phyloP scores from a whole-genome alignment of 30 jellyfish, hydroid and myxozoan species.

The Pelagia noctiluca region DNA sequence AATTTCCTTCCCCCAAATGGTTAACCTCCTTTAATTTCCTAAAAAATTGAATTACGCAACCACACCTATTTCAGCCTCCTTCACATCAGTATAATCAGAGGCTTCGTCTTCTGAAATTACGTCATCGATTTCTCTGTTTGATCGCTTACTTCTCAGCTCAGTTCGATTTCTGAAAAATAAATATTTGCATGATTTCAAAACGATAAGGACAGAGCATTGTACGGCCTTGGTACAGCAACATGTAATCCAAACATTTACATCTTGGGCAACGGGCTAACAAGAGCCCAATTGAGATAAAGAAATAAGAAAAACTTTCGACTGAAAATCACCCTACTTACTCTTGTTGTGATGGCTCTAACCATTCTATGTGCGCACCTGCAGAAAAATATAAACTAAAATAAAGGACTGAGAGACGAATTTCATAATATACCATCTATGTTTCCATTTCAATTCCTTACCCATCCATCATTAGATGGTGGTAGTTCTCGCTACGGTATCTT shows the following conservation, averaged over 20 bases:
- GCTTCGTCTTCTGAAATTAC: conserved; percentile 45
- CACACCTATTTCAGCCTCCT: conserved; percentile 16
- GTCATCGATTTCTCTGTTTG: conserved; percentile 14
- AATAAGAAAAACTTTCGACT: not conserved
- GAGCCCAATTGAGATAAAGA: not conserved
- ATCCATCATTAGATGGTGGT: no score
- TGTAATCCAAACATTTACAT: not conserved
- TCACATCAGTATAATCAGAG: conserved; percentile 1
- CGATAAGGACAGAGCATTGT: no score
- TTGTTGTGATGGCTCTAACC: conserved; percentile 86
- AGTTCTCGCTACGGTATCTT: no score
- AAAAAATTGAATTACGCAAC: not conserved
- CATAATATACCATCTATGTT: not conserved
- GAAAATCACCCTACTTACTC: conserved; percentile 47
- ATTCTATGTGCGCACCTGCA: conserved; percentile 87
- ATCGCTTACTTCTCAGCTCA: conserved; percentile 25
- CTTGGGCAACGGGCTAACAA: not conserved
- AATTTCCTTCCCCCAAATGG: no score
- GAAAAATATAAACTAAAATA: not conserved
- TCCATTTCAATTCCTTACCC: no score
- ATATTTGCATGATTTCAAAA: no score
- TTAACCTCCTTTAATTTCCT: no score
- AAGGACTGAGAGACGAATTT: not conserved
- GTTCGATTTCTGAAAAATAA: conserved; percentile 27
- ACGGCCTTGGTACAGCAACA: no score